Percentiles rank a stretch among this genome's conserved stretches.
Conservation (phyloP, 2,888 invertebrate genomes). For the Macaria liturata region DNA sequence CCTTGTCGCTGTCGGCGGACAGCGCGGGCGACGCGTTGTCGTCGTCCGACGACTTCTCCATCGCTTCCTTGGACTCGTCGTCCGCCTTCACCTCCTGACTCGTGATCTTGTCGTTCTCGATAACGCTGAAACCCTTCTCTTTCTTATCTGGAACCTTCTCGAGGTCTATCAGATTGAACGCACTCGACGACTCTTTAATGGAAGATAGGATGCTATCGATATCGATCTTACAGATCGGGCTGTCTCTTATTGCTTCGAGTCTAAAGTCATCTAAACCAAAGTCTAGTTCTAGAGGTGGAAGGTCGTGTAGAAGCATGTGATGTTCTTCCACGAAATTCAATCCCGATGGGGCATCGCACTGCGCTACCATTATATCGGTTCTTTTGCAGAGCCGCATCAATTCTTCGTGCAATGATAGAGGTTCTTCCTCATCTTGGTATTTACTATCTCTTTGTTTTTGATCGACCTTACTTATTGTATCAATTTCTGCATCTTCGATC, state of each 20-base stretch:
- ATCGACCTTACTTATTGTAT: conserved; percentile 26
- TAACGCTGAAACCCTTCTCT: conserved; percentile 70
- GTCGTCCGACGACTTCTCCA: conserved; percentile 84
- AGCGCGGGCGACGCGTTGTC: conserved; percentile 77
- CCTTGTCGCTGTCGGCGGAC: conserved; percentile 83
- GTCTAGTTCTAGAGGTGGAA: conserved; percentile 70
- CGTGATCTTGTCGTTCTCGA: conserved; percentile 70
- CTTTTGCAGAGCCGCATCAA: conserved; percentile 71
- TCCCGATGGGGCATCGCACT: conserved; percentile 72
- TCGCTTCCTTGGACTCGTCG: conserved; percentile 62
- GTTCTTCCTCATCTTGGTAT: conserved; percentile 43
- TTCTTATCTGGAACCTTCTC: conserved; percentile 67
- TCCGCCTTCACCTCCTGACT: conserved; percentile 69
- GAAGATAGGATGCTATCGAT: conserved; percentile 74
- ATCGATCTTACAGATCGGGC: conserved; percentile 76
- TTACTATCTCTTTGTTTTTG: conserved; percentile 15
- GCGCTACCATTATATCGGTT: conserved; percentile 76
- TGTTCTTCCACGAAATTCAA: conserved; percentile 76
- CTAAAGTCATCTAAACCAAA: conserved; percentile 74
- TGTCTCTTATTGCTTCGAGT: conserved; percentile 74
- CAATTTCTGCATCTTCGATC: conserved; percentile 29
- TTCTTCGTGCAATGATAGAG: conserved; percentile 69
- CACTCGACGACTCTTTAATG: conserved; percentile 68
- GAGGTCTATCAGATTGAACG: conserved; percentile 72
- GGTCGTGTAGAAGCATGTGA: conserved; percentile 61